Conservation (phyloP, 2,888 invertebrate genomes). For the Eurytoma californica region DNA sequence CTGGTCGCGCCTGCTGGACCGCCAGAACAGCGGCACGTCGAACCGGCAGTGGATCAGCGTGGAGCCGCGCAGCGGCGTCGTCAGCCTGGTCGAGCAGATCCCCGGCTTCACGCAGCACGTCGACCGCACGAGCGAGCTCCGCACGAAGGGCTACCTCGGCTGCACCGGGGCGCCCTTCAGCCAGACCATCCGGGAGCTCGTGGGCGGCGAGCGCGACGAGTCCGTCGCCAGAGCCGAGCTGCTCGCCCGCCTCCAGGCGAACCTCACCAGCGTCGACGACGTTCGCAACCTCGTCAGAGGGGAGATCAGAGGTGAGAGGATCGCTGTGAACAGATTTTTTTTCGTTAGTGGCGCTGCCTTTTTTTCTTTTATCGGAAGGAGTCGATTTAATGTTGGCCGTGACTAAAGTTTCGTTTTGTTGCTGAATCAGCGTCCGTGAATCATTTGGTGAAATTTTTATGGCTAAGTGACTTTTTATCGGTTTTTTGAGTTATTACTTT, state of each 20-base stretch:
- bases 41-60: constrained; percentile 92
- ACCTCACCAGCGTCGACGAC: constrained; percentile 77
- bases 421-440: no score
- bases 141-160: constrained; percentile 83
- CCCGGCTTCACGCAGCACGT: constrained; percentile 80
- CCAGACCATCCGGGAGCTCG: constrained; percentile 72
- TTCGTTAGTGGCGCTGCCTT: no score
- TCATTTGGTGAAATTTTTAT: no score
- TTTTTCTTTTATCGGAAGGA: no score
- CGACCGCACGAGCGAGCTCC: constrained; percentile 82
- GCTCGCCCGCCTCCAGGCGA: constrained; percentile 68
- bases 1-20: constrained; percentile 84
- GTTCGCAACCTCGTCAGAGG: constrained; percentile 78
- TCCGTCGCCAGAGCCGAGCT: constrained; percentile 38
- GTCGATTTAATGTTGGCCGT: no score
- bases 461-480: no score
- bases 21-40: constrained; percentile 87
- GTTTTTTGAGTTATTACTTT: no score
- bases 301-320: constrained; percentile 73
- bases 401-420: no score
- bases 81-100: constrained; percentile 88
- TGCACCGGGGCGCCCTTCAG: constrained; percentile 81
- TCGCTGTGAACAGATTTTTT: no score
- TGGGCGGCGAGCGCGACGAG: constrained; percentile 48
- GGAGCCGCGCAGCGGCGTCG: constrained; percentile 77